phyloP scores from a whole-genome alignment of 2,797 vertebrate genomes.

The Mionectes olivaceus region DNA sequence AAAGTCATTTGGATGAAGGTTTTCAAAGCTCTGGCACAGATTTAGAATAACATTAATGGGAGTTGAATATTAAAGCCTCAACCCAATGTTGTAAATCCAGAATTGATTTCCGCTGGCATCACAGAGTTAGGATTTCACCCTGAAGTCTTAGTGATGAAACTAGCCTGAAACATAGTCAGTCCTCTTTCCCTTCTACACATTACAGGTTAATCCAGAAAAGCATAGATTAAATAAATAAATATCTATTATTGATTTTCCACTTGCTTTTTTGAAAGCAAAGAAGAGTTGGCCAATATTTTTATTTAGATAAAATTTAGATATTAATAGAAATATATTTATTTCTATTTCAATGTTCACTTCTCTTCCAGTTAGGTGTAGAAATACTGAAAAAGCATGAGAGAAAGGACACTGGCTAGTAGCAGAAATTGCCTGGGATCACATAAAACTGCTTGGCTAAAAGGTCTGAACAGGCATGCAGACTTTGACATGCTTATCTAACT shows the following conservation, averaged over 20 bases:
- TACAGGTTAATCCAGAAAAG: neutral
- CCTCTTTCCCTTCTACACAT: neutral
- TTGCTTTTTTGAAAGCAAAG: neutral
- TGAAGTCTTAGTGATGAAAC: neutral
- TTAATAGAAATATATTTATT: neutral
- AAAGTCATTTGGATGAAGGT: neutral
- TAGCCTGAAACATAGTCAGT: neutral
- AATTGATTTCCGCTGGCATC: neutral
- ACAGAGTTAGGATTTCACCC: neutral
- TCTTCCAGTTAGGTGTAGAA: neutral
- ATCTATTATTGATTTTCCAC: neutral
- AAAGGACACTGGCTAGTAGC: neutral
- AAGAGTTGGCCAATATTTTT: neutral
- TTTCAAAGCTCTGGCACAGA: constrained; percentile 1
- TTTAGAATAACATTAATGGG: neutral
- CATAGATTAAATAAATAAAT: neutral
- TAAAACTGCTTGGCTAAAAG: neutral
- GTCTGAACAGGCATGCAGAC: neutral
- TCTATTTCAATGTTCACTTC: neutral
- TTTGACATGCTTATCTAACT: neutral
- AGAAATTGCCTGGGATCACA: neutral
- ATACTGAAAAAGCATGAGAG: neutral
- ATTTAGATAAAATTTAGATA: too few species aligned
- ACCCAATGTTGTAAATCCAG: neutral
- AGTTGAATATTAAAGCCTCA: neutral